Evolutionary conservation across 1,140 invertebrate species (phyloP), one percentile per base, ranked within the genome.

Genomic region (Pantala flavescens): DNA sequence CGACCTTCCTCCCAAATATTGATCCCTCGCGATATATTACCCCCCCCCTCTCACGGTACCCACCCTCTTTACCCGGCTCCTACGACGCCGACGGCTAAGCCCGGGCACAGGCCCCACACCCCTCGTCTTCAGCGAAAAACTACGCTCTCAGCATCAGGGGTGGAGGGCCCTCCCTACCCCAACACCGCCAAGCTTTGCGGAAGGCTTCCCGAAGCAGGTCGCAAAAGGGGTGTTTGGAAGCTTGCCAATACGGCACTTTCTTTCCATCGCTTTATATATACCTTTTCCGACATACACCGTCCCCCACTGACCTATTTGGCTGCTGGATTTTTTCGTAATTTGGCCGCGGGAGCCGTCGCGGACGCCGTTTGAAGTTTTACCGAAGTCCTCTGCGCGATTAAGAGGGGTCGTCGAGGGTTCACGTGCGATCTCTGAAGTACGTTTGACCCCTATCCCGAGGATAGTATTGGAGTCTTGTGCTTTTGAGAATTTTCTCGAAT

Each of bases 231-330:
- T 36, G 28, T 36, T 9, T 36, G 28, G 28, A 36, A 36, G 28
- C 28, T 36, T 36, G 28, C 28, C 28, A 36, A 36, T 36, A 36
- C 28, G 9, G 28, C 28, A 36, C 28, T 36, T 36, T 36, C 28
- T 36, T 36, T 36, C 28, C 28, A 36, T 36, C 28, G 28, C 28
- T 36, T 36, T 36, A 36, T n/a, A n/a, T n/a, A n/a, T 36, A 36
- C 28, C 28, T 36, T 36, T 36, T 63, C 49, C 49, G 49, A 19
- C 49, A 19, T 63, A 19, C 16, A 3, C 49, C 5, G 14, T 63
- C 49, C 49, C 49, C 49, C 49, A 63, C 49, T 63, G 49, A 63
- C 49, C 49, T 21, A 63, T 63, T 63, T 63, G 49, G 49, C 49
- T 3, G n/a, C 5, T 14, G n/a, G 49, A 19, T 63, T 63, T 21